Base-by-base conservation (phyloP, 2,888 invertebrate genomes). In the Sphaerophoria rueppellii region DNA sequence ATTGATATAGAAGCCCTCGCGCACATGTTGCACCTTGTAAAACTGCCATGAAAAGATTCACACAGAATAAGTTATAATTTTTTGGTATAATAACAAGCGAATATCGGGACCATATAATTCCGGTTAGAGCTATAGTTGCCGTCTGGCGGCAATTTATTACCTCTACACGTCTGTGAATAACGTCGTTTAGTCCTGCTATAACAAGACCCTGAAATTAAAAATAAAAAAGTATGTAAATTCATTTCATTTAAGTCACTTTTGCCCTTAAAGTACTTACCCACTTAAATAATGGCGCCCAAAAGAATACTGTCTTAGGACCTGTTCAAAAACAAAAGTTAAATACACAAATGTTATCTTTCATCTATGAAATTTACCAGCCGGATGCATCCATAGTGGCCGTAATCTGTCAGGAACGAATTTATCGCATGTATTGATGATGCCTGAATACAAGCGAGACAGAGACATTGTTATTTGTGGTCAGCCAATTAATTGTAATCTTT, bases 221-320 rank as follows among this genome's bases (percentile, higher is more conserved):
- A 50, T 55, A 93, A 14, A 16, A 50, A 40, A 40, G 9, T 9
- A 9, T 6, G 6, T 40, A 6, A 37, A 6, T 40, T 1, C 4
- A 40, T 2, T 4, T 40, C 40, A 40, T 40, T 1, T 40, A 9
- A 7, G 40, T 9, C 9, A 1, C 24, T 24, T 57, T 12, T 35
- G 11, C 35, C n/a, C 6, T 55, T 55, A 55, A 55, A 55, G 24
- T 24, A 93, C 94, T 94, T 94, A 98, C 98, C 99, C 99, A 99
- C 95, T 99, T 99, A 90, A 98, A 96, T 34, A 95, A 94, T 86
- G 99, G 99, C 37, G 99, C 98, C 99, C 99, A 99, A 93, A 99
- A 99, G 93, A 98, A 98, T 78, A 99, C 95, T 1, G 99, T 99
- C 93, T 99, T 98, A 7, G 99, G 99, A 90, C 99, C 99, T 98